Conservation (phyloP, 2,797 vertebrate species). For the Lindbergichthys nudifrons region DNA sequence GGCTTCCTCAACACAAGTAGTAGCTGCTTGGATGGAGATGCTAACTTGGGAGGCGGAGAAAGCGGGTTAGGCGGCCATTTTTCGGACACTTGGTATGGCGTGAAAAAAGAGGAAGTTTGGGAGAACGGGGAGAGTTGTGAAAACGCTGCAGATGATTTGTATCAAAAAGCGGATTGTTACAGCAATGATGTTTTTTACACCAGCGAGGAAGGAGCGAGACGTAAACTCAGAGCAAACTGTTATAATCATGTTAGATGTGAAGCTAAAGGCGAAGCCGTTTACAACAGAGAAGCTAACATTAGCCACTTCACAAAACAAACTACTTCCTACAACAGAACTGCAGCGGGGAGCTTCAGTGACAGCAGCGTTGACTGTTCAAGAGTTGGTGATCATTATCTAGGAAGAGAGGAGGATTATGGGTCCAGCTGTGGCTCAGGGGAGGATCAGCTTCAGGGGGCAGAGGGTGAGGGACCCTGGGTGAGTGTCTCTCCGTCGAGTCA, state of each 20-base stretch:
- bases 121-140: conserved; percentile 56
- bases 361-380: conserved; percentile 41
- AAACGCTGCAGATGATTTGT: conserved; percentile 33
- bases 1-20: conserved; percentile 26
- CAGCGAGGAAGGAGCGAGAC: conserved; percentile 31
- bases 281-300: conserved; percentile 40
- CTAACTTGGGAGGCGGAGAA: conserved; percentile 38
- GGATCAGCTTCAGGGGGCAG: conserved; percentile 55
- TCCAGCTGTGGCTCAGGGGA: conserved; percentile 65
- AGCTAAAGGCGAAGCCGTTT: conserved; percentile 27
- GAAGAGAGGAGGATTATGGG: conserved; percentile 64
- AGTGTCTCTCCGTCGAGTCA: conserved; percentile 36
- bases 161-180: conserved; percentile 47
- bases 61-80: conserved; percentile 26
- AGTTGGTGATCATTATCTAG: conserved; percentile 49
- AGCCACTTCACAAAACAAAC: conserved; percentile 38
- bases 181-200: conserved; percentile 49
- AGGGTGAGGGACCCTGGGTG: conserved; percentile 64
- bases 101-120: conserved; percentile 59
- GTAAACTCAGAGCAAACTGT: conserved; percentile 44
- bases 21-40: conserved; percentile 49
- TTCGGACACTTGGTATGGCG: conserved; percentile 48
- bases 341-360: conserved; percentile 35
- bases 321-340: conserved; percentile 27
- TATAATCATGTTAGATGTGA: conserved; percentile 38